phyloP scores from a whole-genome alignment of 2,888 invertebrate species.

The Anaspis maculata region DNA sequence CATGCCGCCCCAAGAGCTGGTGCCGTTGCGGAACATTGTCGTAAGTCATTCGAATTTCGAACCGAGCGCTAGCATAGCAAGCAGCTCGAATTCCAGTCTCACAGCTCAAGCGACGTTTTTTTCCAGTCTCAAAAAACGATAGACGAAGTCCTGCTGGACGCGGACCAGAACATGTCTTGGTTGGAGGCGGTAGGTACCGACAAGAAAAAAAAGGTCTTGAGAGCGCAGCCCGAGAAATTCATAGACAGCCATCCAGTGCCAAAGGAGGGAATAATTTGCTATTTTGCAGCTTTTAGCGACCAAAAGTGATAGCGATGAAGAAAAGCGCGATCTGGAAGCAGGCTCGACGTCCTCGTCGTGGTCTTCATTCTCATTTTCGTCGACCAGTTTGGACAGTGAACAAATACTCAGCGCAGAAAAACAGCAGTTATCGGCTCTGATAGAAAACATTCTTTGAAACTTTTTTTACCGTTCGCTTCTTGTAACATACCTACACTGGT shows the following conservation, averaged over 20 bases:
- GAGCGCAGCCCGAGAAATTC: constrained; percentile 7
- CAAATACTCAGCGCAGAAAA: too few species aligned
- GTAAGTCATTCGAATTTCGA: too few species aligned
- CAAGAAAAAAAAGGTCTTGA: constrained; percentile 6
- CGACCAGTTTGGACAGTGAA: too few species aligned
- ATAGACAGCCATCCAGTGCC: constrained; percentile 8
- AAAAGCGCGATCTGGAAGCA: too few species aligned
- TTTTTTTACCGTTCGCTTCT: too few species aligned
- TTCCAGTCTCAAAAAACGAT: constrained; percentile 29
- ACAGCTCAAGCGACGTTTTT: constrained; percentile 1
- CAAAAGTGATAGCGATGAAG: constrained; percentile 3
- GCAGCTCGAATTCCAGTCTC: neutral
- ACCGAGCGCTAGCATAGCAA: too few species aligned
- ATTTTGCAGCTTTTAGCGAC: constrained; percentile 12
- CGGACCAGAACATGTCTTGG: constrained; percentile 31
- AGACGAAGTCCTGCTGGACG: constrained; percentile 36
- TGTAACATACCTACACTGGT: too few species aligned
- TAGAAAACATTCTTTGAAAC: too few species aligned
- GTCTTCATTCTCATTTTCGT: too few species aligned
- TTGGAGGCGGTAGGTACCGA: constrained; percentile 21
- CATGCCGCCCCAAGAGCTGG: constrained; percentile 32
- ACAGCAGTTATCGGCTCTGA: too few species aligned
- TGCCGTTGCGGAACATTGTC: constrained; percentile 36
- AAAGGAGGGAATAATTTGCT: constrained; percentile 10
- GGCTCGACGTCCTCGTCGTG: too few species aligned